phyloP scores from a whole-genome alignment of 1,140 invertebrate species.

The Drosophila seguyi region DNA sequence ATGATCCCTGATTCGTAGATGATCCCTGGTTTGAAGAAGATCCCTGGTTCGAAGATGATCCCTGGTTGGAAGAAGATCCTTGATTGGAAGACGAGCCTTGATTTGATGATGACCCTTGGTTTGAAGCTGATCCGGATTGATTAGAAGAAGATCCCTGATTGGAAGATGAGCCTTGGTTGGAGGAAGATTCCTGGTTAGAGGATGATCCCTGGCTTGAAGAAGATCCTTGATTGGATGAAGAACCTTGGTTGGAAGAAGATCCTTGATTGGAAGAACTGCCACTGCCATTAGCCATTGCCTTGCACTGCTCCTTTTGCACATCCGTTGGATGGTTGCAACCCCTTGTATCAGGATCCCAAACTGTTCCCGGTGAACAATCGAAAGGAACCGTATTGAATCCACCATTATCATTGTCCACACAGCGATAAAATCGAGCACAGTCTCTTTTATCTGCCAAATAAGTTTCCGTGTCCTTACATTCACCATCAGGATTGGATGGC shows the following conservation, averaged over 20 bases:
- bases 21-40: slow-evolving; percentile 48
- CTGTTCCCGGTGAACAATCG: slow-evolving; percentile 88
- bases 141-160: background rate
- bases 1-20: slow-evolving; percentile 1
- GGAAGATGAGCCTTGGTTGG: background rate
- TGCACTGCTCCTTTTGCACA: slow-evolving; percentile 86
- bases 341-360: slow-evolving; percentile 85
- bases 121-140: background rate
- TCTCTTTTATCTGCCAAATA: slow-evolving; percentile 86
- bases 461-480: slow-evolving; percentile 87
- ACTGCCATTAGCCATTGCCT: slow-evolving; percentile 80
- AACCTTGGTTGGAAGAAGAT: slow-evolving; percentile 52
- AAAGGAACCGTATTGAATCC: slow-evolving; percentile 87
- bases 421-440: slow-evolving; percentile 89
- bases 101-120: slow-evolving; percentile 21
- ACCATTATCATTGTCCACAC: slow-evolving; percentile 87
- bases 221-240: slow-evolving; percentile 34
- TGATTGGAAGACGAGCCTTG: slow-evolving; percentile 50
- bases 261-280: slow-evolving; percentile 47
- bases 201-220: slow-evolving; percentile 48
- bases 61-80: slow-evolving; percentile 33
- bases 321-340: slow-evolving; percentile 87
- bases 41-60: slow-evolving; percentile 41
- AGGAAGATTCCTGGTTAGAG: slow-evolving; percentile 28
- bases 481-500: slow-evolving; percentile 84